Evolutionary conservation across 2,888 invertebrate species (phyloP), one percentile per base, ranked within the genome.

Genomic region (Parnassius apollo): DNA sequence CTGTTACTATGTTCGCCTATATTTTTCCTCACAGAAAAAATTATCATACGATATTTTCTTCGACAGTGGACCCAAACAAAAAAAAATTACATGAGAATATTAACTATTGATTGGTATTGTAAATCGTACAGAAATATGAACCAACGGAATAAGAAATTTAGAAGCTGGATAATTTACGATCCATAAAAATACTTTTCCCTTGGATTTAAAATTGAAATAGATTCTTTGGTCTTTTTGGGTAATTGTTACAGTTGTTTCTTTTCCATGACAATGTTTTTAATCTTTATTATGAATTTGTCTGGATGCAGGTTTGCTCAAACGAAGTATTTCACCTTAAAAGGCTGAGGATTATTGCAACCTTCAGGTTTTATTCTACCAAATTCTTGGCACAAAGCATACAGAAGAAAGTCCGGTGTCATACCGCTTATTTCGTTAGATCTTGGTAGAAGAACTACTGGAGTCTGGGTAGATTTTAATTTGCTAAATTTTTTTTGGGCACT

Each of bases 341-440:
- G 57, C 10, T 35, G 44, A 7, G 59, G 64, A 10, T 53, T 48
- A 22, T 61, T 44, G 42, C 61, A 60, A 11, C 62, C 62, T 50
- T 62, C 55, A 9, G 62, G 59, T 55, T 55, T 54, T 55, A 54
- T 35, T 45, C 58, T 58, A 18, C 59, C 59, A n/a, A 62, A 59
- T 13, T 13, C 45, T 45, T 59, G 54, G 42, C 62, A 62, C 7
- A 62, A 12, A 42, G 42, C 50, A 42, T 62, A 58, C 1, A 62
- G 35, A 1, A 62, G 45, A 0, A 59, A 12, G 35, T 62, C 59
- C 8, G 62, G 50, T 1, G 59, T 50, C 35, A 62, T 10, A 35
- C 62, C 62, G 35, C 59, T 59, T n/a, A 62, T 25, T 55, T 62
- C 62, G 44, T 57, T 50, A 44, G 57, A 53, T 50, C 60, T 59